Evolutionary conservation across 2,113 vertebrate species (phyloP).

Genomic region (Hippopotamus amphibius): DNA sequence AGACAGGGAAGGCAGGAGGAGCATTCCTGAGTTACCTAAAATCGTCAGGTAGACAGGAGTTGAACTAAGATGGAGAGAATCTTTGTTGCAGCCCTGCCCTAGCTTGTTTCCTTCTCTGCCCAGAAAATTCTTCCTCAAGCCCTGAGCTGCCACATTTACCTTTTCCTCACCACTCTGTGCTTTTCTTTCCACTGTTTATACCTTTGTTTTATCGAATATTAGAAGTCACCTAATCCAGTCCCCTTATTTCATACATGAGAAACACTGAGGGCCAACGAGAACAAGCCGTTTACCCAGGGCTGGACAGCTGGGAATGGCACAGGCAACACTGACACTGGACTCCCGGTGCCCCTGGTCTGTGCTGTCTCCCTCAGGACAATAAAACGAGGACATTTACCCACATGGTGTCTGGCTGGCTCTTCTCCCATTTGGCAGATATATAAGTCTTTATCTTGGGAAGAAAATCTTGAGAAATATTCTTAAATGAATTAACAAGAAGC

Average conservation of each 20-base stretch:
- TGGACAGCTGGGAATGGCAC: not conserved
- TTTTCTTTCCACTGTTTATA: not conserved
- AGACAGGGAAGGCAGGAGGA: not conserved
- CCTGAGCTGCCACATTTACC: not conserved
- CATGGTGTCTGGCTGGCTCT: not conserved
- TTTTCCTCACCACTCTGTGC: not conserved
- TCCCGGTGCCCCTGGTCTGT: not conserved
- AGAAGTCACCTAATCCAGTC: not conserved
- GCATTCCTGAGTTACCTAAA: not conserved
- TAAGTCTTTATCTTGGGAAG: constrained; percentile 59
- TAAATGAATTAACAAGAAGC: constrained; percentile 66
- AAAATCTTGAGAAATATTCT: constrained; percentile 64
- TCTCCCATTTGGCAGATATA: not conserved
- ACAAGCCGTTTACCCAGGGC: not conserved
- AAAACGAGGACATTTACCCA: not conserved
- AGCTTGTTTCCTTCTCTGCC: not conserved
- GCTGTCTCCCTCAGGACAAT: not conserved
- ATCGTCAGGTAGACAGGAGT: not conserved
- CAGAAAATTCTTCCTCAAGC: not conserved
- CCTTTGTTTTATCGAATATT: not conserved
- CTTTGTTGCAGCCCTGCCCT: not conserved
- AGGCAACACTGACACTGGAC: not conserved
- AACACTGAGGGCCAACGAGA: not conserved
- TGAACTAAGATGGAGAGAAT: not conserved
- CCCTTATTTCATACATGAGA: constrained; percentile 27